Conservation (phyloP, 2,888 invertebrate species). For the Ceriagrion tenellum region DNA sequence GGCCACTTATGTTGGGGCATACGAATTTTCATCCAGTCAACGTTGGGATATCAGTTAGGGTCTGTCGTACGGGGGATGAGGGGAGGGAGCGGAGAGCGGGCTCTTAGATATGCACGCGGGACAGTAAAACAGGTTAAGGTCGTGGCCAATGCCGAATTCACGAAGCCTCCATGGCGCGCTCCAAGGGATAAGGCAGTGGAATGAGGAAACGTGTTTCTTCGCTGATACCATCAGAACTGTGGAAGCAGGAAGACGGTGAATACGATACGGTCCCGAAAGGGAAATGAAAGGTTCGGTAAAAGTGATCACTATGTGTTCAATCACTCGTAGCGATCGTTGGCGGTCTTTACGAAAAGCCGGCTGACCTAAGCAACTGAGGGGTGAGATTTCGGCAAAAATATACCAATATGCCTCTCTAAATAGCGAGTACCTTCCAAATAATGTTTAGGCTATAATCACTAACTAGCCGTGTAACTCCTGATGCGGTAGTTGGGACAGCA, state of each 20-base stretch:
- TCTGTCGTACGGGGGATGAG: neutral
- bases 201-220: neutral
- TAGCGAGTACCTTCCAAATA: too few relatives aligned
- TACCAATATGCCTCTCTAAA: too few relatives aligned
- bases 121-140: constrained; percentile 49
- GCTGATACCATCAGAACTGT: neutral
- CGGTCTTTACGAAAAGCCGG: neutral
- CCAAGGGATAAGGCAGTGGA: neutral
- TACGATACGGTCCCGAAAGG: too few relatives aligned
- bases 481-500: too few relatives aligned
- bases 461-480: too few relatives aligned
- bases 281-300: neutral
- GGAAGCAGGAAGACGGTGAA: neutral
- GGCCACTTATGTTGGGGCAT: neutral
- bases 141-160: constrained; percentile 51
- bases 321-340: neutral
- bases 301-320: neutral
- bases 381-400: too few relatives aligned
- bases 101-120: neutral
- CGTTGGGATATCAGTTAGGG: neutral
- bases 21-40: neutral
- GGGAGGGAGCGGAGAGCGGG: neutral
- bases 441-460: too few relatives aligned
- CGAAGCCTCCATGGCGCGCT: neutral
- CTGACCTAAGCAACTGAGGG: neutral